Conservation (phyloP, 2,113 vertebrate species). For the Alexandromys fortis region DNA sequence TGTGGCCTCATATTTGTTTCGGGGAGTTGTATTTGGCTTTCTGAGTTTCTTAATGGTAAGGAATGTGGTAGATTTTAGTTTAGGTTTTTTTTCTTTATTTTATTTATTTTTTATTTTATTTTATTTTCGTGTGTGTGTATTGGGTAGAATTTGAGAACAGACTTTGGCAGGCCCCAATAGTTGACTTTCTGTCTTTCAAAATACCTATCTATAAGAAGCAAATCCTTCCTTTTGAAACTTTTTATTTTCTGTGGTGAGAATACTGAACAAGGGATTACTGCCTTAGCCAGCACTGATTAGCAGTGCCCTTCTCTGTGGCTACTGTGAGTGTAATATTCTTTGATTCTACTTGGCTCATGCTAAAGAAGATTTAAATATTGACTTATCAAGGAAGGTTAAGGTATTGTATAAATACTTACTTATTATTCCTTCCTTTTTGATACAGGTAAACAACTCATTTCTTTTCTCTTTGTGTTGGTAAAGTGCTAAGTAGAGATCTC, state of each 20-base stretch:
- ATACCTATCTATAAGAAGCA: not conserved
- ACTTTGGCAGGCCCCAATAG: not conserved
- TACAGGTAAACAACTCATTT: not conserved
- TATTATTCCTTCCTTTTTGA: not conserved
- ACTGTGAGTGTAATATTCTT: not conserved
- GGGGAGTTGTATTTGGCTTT: not conserved
- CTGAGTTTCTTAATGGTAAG: not conserved
- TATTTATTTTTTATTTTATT: too few species aligned
- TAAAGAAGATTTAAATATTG: slow-evolving; percentile 8
- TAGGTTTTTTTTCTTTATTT: too few species aligned
- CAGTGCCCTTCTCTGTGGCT: not conserved
- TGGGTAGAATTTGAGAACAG: not conserved
- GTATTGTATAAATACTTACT: not conserved
- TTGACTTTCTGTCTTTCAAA: not conserved
- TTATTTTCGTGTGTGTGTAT: not conserved
- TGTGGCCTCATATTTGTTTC: not conserved
- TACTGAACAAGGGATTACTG: not conserved
- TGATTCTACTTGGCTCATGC: not conserved
- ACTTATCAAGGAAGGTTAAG: slow-evolving; percentile 6
- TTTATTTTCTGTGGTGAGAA: not conserved
- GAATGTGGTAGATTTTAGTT: not conserved
- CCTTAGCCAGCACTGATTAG: not conserved
- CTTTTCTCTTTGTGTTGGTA: not conserved
- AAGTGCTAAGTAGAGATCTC: not conserved
- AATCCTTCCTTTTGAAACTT: not conserved